Evolutionary conservation across 2,113 vertebrate genomes (phyloP), one percentile per base, ranked within the genome.

Genomic region (Heptranchias perlo): DNA sequence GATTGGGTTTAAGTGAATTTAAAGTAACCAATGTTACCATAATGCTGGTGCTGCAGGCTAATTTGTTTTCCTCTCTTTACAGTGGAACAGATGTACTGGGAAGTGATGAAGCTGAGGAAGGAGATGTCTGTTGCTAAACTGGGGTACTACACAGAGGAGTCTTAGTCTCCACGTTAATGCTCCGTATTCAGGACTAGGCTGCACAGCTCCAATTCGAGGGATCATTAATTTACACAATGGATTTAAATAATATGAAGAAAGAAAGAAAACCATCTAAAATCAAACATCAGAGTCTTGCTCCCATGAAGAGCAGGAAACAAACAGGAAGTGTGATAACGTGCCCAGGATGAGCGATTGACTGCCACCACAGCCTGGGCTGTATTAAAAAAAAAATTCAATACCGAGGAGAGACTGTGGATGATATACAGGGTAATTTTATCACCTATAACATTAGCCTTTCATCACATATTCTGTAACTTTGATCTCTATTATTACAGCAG

Each of bases 61-160:
- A 31, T 65, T 0, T 94, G 54, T 58, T 78, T 23, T 96, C 73
- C 0, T 95, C 86, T 49, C 94, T 64, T 62, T 97, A n/a, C 98
- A 99, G 99, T 97, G 96, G 99, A 99, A 97, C 98, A 98, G 96
- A 99, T 99, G 98, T 99, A 98, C 97, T 99, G 99, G 98, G 99
- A 99, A 97, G 97, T 99, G 96, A 98, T 97, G 97, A 98, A 99
- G 96, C 98, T 99, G 95, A 97, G 99, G 67, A 98, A 98, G 97
- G 99, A 99, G 97, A 99, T 99, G 99, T 98, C 98, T 0, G 96
- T 98, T 97, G 98, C 99, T 96, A 99, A 99, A 96, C 98, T 99
- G 54, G 99, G 99, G 21, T 99, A 99, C 97, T 99, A 98, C 96
- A 97, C 97, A 21, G 98, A 97, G 5, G 98, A 98, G 96, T 97